Evolutionary conservation across 2,797 vertebrate genomes (phyloP), one percentile per base, ranked within the genome.

Genomic region (Sparus aurata): DNA sequence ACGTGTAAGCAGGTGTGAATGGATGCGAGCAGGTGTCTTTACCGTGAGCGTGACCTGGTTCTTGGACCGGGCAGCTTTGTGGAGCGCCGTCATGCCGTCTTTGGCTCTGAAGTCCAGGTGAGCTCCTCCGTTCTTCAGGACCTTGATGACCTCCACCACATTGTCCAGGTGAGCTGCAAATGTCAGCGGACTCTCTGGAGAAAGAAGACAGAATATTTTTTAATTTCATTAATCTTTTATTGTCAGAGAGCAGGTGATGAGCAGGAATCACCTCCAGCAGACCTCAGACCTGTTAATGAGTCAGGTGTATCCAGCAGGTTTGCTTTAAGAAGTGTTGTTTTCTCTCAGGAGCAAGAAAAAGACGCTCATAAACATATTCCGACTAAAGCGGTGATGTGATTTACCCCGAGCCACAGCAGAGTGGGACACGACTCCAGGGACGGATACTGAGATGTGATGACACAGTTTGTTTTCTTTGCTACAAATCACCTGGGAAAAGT

Each of bases 101-200:
- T 93, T 97, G 89, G 97, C 97, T 60, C 98, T 95, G 94, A 97
- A 99, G 91, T 99, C 98, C 90, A 99, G 91, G 85, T 99, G 98
- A 22, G 97, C 97, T 17, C 98, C 98, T 58, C 97, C 97, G 0
- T 96, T 97, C 80, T 87, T 96, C 80, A 99, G 93, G 4, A 95
- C 94, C 89, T 97, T 98, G 85, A 99, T 96, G 62, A 96, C 80
- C 79, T 98, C 98, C 75, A 82, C 85, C 0, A 93, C 73, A 38
- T 95, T 94, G 47, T 97, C 96, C 83, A 98, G 92, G 71, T 98
- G 97, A 34, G 95, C 96, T 0, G 97, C 96, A 46, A 97, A 89
- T 5, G 97, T 98, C 72, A 99, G 90, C 0, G 98, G 98, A 0
- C 96, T 97, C 94, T 99, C 98, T 99, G 57, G 6, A 54, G 55